Evolutionary conservation across 2,888 invertebrate genomes (phyloP), one percentile per base, ranked within the genome.

Genomic region (Eristalis tenax): DNA sequence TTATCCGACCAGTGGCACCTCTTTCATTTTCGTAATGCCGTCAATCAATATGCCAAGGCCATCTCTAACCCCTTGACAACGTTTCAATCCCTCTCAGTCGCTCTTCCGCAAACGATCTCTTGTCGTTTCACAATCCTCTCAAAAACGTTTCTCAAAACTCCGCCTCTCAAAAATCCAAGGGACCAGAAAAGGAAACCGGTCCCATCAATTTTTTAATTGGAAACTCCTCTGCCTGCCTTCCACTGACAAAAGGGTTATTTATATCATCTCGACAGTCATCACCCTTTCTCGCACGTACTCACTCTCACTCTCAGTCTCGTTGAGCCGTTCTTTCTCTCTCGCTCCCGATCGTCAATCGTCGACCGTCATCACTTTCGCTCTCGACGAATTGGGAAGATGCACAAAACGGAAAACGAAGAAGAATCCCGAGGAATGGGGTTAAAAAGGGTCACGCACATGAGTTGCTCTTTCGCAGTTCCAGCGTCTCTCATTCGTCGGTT

Each of bases 341-440:
- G n/a, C 50, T 50, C 50, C 50, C 50, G 18, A 8, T 18, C 50
- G 18, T 63, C 22, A 32, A 32, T 32, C 32, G 8, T 8, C 50
- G 6, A 8, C 8, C 50, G 23, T 63, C 22, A 28, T 65, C 64
- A 78, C 86, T 86, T 83, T 86, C 86, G 35, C 86, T 83, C 66
- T 78, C 83, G 78, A 23, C 77, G 74, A 86, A 65, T 71, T 1
- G 40, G 38, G 22, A 65, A 38, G 28, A 71, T 35, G 18, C 66
- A 18, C 18, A 69, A 50, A n/a, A 23, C n/a, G 38, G 63, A 63
- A 56, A 73, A 15, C 15, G 22, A 23, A 61, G 61, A 43, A 71
- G 28, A 74, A 15, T 57, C 43, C 22, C 50, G 40, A 26, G 43
- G 71, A 61, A 77, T 38, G 35, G 68, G 63, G 18, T 57, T 61